These are phyloP conservation scores for Troides oblongomaculatus DNA, from an alignment of 2,888 invertebrate species.

Conservation along the genomic window DNA sequence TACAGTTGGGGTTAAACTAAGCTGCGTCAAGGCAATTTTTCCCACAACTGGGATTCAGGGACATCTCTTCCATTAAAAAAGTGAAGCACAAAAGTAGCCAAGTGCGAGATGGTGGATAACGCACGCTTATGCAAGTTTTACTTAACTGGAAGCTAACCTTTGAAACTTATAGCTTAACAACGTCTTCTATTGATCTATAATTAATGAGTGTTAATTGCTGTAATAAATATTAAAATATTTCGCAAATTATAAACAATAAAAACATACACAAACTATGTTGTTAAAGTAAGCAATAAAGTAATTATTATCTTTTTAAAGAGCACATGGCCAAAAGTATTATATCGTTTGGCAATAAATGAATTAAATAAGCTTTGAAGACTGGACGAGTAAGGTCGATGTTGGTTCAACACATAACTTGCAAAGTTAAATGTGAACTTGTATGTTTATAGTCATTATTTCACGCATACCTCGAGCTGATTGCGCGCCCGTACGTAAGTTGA, in stretches of 20 bases:
- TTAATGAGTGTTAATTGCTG: too few relatives aligned
- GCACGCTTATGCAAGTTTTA: too few relatives aligned
- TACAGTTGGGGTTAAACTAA: slow-evolving; percentile 35
- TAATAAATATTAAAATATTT: not conserved
- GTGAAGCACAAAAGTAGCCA: too few relatives aligned
- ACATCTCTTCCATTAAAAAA: too few relatives aligned
- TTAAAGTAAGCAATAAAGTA: slow-evolving; percentile 1
- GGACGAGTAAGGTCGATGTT: slow-evolving; percentile 2
- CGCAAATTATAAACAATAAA: not conserved
- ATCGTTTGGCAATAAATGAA: slow-evolving; percentile 9
- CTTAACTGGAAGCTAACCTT: too few relatives aligned
- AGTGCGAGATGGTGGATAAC: too few relatives aligned
- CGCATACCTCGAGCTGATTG: slow-evolving; percentile 9
- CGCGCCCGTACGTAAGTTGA: slow-evolving; percentile 10
- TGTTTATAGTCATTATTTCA: slow-evolving; percentile 8
- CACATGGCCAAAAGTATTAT: slow-evolving; percentile 7
- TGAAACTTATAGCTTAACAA: too few relatives aligned
- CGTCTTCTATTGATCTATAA: too few relatives aligned
- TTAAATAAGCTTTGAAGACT: not conserved
- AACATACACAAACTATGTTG: not conserved
- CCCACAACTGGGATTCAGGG: too few relatives aligned
- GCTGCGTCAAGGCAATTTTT: slow-evolving; percentile 19
- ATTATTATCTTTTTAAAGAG: slow-evolving; percentile 4
- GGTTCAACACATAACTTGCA: not conserved
- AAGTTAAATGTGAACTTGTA: slow-evolving; percentile 8